Conservation (phyloP, 2,113 vertebrate species). For the Scalopus aquaticus region DNA sequence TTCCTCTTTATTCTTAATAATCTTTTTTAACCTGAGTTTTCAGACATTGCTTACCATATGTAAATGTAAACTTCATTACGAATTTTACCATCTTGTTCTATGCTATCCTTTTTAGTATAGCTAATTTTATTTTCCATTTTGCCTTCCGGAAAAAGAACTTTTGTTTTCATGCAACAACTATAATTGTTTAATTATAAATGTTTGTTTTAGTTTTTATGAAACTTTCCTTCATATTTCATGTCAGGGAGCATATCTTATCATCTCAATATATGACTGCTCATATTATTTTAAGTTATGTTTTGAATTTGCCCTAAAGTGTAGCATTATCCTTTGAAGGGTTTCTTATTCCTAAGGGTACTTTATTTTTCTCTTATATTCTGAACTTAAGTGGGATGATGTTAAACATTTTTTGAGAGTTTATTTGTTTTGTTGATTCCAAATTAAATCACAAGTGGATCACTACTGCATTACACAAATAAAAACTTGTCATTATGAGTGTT, state of each 20-base stretch:
- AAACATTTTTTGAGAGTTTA: background rate
- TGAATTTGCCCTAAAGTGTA: background rate
- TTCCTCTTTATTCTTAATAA: no score
- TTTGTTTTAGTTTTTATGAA: background rate
- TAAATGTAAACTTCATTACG: background rate
- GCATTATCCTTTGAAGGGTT: background rate
- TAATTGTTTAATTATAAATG: background rate
- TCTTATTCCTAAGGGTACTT: background rate
- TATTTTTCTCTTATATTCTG: background rate
- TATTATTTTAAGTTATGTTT: slow-evolving; percentile 9
- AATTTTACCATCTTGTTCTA: background rate
- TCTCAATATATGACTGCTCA: background rate
- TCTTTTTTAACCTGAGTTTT: background rate
- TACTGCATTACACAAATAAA: background rate
- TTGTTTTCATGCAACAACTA: background rate
- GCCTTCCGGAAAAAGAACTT: background rate
- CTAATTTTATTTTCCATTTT: background rate
- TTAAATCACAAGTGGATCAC: background rate
- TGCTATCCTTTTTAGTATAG: background rate
- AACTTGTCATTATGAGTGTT: background rate
- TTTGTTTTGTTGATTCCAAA: background rate
- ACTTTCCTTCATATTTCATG: background rate
- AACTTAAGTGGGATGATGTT: background rate
- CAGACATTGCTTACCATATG: background rate
- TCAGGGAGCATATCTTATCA: background rate